Conservation (phyloP, 2,888 invertebrate genomes). For the Seira sanloemensis region DNA sequence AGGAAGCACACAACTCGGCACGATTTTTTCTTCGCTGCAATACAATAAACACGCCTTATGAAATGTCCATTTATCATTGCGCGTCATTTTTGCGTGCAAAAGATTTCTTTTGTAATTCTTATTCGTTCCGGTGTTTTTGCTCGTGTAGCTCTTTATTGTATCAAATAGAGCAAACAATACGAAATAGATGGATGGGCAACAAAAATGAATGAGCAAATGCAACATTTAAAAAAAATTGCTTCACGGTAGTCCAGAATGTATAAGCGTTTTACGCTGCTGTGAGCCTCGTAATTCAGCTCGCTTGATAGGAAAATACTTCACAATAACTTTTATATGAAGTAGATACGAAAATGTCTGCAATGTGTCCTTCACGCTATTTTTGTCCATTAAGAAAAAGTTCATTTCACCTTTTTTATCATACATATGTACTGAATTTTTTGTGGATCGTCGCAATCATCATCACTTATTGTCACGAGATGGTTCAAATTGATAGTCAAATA, state of each 20-base stretch:
- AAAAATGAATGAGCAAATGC: conserved; percentile 22
- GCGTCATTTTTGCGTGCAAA: conserved; percentile 50
- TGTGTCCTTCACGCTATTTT: conserved; percentile 35
- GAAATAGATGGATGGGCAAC: conserved; percentile 27
- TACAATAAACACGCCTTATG: conserved; percentile 37
- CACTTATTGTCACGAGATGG: conserved; percentile 48
- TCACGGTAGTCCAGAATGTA: conserved; percentile 26
- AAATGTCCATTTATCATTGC: conserved; percentile 36
- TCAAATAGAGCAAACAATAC: conserved; percentile 25
- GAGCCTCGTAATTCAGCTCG: neutral
- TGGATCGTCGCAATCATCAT: conserved; percentile 9
- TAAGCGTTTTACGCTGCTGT: neutral
- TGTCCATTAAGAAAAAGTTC: conserved; percentile 7
- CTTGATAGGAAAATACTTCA: conserved; percentile 27
- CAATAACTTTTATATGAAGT: too few species aligned
- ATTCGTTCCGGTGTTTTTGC: conserved; percentile 46
- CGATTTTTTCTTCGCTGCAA: too few species aligned
- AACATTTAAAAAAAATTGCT: conserved; percentile 1
- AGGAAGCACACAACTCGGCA: too few species aligned
- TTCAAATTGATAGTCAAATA: conserved; percentile 52
- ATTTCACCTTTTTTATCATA: conserved; percentile 21
- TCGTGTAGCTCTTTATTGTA: conserved; percentile 8
- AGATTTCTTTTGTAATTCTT: conserved; percentile 41
- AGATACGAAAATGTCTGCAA: too few species aligned
- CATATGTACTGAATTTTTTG: conserved; percentile 6